Conservation (phyloP, 2,113 vertebrate genomes). For the Salvelinus fontinalis region DNA sequence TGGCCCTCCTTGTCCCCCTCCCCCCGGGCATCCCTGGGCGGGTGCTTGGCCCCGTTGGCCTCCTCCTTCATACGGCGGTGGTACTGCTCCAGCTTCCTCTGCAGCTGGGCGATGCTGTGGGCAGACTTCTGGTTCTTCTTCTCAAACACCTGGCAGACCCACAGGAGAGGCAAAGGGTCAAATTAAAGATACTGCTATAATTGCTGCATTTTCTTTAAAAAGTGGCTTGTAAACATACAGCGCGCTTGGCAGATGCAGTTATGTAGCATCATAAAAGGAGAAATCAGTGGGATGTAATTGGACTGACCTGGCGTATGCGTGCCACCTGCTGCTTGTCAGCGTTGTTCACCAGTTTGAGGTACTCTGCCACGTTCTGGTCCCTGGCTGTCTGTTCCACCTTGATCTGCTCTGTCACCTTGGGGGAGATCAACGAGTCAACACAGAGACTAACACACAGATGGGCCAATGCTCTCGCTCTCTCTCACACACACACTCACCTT, state of each 20-base stretch:
- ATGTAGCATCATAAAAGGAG: too few species aligned
- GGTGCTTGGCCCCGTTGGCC: slow-evolving; percentile 79
- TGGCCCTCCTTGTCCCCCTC: slow-evolving; percentile 58
- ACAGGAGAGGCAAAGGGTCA: too few species aligned
- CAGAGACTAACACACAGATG: background rate
- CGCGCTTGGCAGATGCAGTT: too few species aligned
- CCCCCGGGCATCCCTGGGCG: slow-evolving; percentile 62
- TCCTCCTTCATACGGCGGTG: slow-evolving; percentile 88
- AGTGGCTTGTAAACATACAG: too few species aligned
- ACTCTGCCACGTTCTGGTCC: slow-evolving; percentile 92
- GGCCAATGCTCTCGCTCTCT: too few species aligned
- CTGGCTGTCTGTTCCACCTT: slow-evolving; percentile 91
- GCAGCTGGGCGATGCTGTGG: slow-evolving; percentile 86
- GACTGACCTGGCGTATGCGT: slow-evolving; percentile 77
- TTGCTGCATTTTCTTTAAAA: too few species aligned
- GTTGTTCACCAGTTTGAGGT: slow-evolving; percentile 90
- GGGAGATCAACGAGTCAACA: slow-evolving; percentile 45
- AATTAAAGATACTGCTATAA: too few species aligned
- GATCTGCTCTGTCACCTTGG: slow-evolving; percentile 91
- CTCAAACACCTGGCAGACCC: slow-evolving; percentile 87
- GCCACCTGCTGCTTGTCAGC: slow-evolving; percentile 94
- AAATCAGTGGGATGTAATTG: too few species aligned
- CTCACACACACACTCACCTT: slow-evolving; percentile 66
- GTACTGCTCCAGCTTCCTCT: slow-evolving; percentile 96
- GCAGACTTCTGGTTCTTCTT: slow-evolving; percentile 99